Percentiles rank a stretch among this genome's conserved stretches.
These are phyloP conservation scores for Leontocebus nigricollis DNA, from an alignment of 2,797 vertebrate species.

Conservation along the genomic window DNA sequence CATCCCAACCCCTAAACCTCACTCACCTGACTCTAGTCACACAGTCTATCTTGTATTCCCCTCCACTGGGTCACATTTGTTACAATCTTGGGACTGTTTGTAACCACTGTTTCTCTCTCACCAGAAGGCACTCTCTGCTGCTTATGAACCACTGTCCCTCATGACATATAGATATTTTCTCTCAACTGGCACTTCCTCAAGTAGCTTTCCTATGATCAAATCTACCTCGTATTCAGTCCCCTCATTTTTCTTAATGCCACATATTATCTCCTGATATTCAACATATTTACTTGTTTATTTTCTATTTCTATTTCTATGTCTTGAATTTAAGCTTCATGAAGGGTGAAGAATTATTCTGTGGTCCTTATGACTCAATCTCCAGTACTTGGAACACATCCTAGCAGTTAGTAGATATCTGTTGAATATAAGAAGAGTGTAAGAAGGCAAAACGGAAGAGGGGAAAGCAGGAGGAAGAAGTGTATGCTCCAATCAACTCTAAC, in stretches of 20 bases:
- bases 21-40: not conserved
- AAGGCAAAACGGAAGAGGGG: not conserved
- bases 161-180: not conserved
- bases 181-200: not conserved
- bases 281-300: not conserved
- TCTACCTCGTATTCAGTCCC: rapidly evolving
- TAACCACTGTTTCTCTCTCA: not conserved
- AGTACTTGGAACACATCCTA: not conserved
- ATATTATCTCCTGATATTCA: not conserved
- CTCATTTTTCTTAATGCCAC: not conserved
- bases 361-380: not conserved
- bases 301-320: not conserved
- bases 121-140: not conserved
- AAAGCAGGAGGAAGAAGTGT: not conserved
- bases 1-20: rapidly evolving
- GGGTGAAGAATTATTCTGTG: not conserved
- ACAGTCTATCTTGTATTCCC: too few species aligned
- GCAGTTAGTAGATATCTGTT: not conserved
- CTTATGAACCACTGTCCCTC: rapidly evolving
- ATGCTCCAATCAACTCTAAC: not conserved
- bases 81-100: too few species aligned
- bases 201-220: not conserved
- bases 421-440: not conserved
- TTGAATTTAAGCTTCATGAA: not conserved
- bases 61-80: not conserved